phyloP scores from a whole-genome alignment of 2,113 vertebrate species.

The Alouatta palliata region DNA sequence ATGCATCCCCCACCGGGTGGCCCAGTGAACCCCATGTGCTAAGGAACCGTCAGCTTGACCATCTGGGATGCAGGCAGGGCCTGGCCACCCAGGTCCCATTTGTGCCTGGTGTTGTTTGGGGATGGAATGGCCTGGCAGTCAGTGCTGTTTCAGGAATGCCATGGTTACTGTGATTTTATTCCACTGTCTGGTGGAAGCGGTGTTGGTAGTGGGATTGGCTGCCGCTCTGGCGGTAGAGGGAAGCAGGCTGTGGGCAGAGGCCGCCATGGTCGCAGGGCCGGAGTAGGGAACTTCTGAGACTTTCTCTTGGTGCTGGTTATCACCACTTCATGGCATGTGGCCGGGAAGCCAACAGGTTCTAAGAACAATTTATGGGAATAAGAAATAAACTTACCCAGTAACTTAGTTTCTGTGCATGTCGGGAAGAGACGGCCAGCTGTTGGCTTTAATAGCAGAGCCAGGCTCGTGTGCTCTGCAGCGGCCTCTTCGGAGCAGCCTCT shows the following conservation, averaged over 20 bases:
- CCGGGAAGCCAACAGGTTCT: no score
- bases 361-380: background rate
- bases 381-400: background rate
- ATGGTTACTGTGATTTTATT: fast-evolving
- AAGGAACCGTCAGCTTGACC: background rate
- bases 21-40: background rate
- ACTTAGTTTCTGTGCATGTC: background rate
- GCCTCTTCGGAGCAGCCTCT: no score
- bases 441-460: background rate
- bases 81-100: background rate
- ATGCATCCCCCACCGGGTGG: fast-evolving
- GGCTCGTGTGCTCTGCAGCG: background rate
- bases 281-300: background rate
- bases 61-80: background rate
- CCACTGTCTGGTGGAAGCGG: fast-evolving
- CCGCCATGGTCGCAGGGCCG: background rate
- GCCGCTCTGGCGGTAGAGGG: fast-evolving
- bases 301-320: no score
- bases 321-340: background rate
- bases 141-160: fast-evolving
- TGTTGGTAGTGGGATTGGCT: background rate
- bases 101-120: background rate
- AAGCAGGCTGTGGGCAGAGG: no score
- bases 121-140: background rate
- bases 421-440: background rate